phyloP scores from a whole-genome alignment of 1,140 invertebrate species.

The Piezodorus guildinii region DNA sequence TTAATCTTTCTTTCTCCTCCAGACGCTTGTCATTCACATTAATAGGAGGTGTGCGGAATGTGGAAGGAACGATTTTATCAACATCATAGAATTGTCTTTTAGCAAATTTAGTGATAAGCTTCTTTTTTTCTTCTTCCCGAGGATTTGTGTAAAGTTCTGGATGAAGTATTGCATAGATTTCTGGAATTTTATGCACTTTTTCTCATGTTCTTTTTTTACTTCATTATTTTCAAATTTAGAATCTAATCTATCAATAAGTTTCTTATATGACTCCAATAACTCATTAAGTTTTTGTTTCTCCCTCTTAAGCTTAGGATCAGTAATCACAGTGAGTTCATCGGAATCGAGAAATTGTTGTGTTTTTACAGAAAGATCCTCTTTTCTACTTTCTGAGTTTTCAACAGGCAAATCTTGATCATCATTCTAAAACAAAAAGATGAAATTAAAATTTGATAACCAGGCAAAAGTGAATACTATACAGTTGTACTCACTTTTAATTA shows the following conservation, averaged over 20 bases:
- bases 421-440: background rate
- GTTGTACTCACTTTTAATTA: background rate
- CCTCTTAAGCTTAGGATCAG: conserved; percentile 18
- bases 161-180: conserved; percentile 18
- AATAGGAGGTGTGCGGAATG: background rate
- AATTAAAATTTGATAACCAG: background rate
- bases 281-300: conserved; percentile 14
- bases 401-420: background rate
- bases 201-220: conserved; percentile 1
- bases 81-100: conserved; percentile 2
- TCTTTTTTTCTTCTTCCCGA: conserved; percentile 19
- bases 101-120: conserved; percentile 19
- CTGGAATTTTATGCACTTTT: conserved; percentile 10
- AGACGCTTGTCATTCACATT: conserved; percentile 6
- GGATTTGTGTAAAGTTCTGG: conserved; percentile 20
- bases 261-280: conserved; percentile 20
- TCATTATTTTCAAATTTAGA: conserved; percentile 12
- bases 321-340: background rate
- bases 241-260: conserved; percentile 14
- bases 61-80: background rate
- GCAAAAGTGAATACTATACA: background rate
- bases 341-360: conserved; percentile 15
- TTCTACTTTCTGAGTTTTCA: background rate
- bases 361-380: conserved; percentile 3
- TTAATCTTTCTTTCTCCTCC: conserved; percentile 21